phyloP scores from a whole-genome alignment of 2,797 vertebrate genomes.

The Pagetopsis macropterus region DNA sequence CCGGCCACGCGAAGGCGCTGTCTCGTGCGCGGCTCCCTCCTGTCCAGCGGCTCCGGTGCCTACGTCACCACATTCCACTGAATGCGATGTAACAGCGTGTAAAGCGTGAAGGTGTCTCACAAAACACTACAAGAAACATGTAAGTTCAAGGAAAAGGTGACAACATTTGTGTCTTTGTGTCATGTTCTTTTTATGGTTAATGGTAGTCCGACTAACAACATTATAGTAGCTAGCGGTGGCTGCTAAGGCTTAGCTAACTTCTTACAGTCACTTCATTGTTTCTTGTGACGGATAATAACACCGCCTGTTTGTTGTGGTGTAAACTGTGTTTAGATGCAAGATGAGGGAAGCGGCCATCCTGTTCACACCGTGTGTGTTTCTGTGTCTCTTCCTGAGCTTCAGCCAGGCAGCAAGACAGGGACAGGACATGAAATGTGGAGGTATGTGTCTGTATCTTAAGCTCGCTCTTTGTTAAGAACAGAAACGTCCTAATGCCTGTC shows the following conservation, averaged over 20 bases:
- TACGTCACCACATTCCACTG: conserved; percentile 83
- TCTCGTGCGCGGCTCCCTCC: conserved; percentile 12
- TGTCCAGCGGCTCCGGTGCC: conserved; percentile 42
- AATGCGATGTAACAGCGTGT: conserved; percentile 64
- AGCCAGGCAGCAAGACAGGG: conserved; percentile 84
- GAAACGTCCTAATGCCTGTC: neutral
- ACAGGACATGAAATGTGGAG: conserved; percentile 95
- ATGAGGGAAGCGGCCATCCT: conserved; percentile 72
- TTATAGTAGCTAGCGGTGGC: neutral
- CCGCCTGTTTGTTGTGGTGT: conserved; percentile 3
- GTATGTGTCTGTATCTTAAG: conserved; percentile 61
- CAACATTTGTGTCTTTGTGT: neutral
- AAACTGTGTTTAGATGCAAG: conserved; percentile 57
- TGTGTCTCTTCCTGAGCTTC: conserved; percentile 75
- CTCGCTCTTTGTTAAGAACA: neutral
- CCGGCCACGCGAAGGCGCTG: conserved; percentile 60
- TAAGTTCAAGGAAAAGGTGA: conserved; percentile 60
- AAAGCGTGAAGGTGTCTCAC: conserved; percentile 41
- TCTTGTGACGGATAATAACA: conserved; percentile 1
- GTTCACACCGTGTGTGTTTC: conserved; percentile 67
- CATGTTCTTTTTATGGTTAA: neutral
- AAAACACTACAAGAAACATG: conserved; percentile 28
- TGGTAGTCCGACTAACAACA: neutral
- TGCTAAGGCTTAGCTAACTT: neutral
- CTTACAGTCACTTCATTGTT: neutral